Base-by-base conservation (phyloP, 2,888 invertebrate species). In the Hemaris fuciformis region DNA sequence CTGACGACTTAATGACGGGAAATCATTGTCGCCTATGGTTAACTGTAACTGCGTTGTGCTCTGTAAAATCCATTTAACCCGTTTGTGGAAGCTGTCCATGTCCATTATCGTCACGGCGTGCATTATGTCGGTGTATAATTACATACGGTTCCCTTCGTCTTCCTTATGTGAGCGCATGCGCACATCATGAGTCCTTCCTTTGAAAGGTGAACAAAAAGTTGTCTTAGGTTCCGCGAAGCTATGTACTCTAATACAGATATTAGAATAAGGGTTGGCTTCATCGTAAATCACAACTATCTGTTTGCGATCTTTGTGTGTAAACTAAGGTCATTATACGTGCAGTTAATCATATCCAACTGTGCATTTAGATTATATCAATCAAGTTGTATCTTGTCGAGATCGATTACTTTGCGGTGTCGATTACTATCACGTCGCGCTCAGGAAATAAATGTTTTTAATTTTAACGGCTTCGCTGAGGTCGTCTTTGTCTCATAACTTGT, bases 21-120 rank as follows among this genome's bases (percentile, higher is more conserved):
- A 31, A 31, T 53, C n/a, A 48, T 31, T 31, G 10, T 15, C 46
- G 46, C 25, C 53, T 31, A 18, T 10, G 31, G 8, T 18, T 53
- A 53, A 53, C 53, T 53, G 53, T 53, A 53, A 20, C 18, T 18
- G 31, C 31, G 27, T 53, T 31, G 53, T 53, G 53, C 53, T 53
- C 31, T 53, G 53, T 53, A 53, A 53, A 53, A 53, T 53, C 53
- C 31, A 53, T 53, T 31, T 53, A 53, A 53, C 53, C 31, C 53
- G 53, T 53, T 53, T 31, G 53, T 53, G 31, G 53, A 31, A 31
- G 53, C 31, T 53, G 53, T 53, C 53, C 31, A 53, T 18, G 31
- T 10, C 53, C 31, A 53, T 53, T 31, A 53, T 3, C 53, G 31
- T 53, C 53, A 53, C 53, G 15, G 15, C 48, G 31, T 31, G 53